Conservation (phyloP, 1,140 invertebrate species). For the Chymomyza costata region DNA sequence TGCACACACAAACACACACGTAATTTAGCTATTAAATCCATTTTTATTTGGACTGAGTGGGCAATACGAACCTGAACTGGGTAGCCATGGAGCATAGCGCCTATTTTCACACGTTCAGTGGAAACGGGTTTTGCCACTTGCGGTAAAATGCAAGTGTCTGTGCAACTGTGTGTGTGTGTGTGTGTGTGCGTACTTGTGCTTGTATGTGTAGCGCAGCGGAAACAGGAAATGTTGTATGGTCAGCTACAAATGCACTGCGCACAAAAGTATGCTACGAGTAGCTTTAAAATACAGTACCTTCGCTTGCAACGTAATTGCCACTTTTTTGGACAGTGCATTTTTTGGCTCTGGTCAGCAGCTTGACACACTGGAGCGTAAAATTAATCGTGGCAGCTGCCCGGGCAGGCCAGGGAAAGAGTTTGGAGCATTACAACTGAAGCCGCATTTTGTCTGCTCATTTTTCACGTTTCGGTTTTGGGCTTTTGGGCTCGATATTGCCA, state of each 20-base stretch:
- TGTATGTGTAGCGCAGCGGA: conserved; percentile 37
- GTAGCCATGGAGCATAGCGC: background rate
- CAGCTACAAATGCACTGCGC: conserved; percentile 24
- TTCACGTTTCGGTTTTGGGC: conserved; percentile 26
- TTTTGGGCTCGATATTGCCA: too few species aligned
- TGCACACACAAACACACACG: background rate
- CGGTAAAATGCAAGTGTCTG: background rate
- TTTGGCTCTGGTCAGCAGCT: conserved; percentile 25
- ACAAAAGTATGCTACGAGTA: conserved; percentile 14
- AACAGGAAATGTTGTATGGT: conserved; percentile 60
- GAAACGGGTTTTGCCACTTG: background rate
- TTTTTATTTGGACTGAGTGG: background rate
- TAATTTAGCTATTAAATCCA: conserved; percentile 24
- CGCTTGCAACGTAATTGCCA: conserved; percentile 3
- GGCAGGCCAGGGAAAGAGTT: conserved; percentile 1
- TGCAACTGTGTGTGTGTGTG: background rate
- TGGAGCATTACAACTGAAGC: background rate
- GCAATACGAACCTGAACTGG: background rate
- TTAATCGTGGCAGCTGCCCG: conserved; percentile 57
- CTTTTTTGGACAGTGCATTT: conserved; percentile 29
- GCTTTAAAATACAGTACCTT: conserved; percentile 9
- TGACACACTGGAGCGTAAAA: conserved; percentile 67
- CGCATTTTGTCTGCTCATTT: conserved; percentile 24
- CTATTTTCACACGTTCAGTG: background rate
- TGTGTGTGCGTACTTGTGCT: too few species aligned